Evolutionary conservation across 92 coral and sea anemone genomes (phyloP).

Genomic region (Isaurus tuberculatus): DNA sequence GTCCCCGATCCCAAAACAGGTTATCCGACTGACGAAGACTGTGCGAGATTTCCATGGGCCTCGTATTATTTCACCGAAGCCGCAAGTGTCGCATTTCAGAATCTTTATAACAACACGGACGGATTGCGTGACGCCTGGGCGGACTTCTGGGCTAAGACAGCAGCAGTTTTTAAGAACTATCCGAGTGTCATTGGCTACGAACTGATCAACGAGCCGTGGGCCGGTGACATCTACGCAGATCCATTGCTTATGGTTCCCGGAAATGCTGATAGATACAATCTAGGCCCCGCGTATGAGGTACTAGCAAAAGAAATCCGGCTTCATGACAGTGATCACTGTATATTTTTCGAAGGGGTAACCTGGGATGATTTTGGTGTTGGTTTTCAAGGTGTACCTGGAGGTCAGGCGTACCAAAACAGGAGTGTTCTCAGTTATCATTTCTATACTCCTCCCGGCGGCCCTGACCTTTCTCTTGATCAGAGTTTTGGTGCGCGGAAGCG

Average conservation of each 20-base stretch:
- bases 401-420: conserved; percentile 80
- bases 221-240: conserved; percentile 87
- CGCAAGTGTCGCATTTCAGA: conserved; percentile 91
- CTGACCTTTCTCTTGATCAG: conserved; percentile 66
- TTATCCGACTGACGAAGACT: conserved; percentile 84
- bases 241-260: conserved; percentile 85
- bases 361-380: conserved; percentile 98
- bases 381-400: conserved; percentile 90
- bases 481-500: conserved; percentile 72
- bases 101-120: conserved; percentile 86
- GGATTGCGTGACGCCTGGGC: conserved; percentile 94
- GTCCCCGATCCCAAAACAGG: conserved; percentile 79
- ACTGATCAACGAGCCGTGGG: conserved; percentile 97
- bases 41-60: conserved; percentile 86
- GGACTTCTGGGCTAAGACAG: conserved; percentile 92
- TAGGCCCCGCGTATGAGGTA: conserved; percentile 94
- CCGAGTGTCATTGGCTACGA: conserved; percentile 92
- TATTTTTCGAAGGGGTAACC: conserved; percentile 93
- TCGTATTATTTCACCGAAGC: conserved; percentile 90
- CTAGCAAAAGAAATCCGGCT: conserved; percentile 84
- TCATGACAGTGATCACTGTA: conserved; percentile 83
- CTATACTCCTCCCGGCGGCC: conserved; percentile 71
- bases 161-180: conserved; percentile 77
- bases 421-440: conserved; percentile 94
- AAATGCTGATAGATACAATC: conserved; percentile 78